Conservation (phyloP, 2,797 vertebrate species). For the Chiroxiphia lanceolata region DNA sequence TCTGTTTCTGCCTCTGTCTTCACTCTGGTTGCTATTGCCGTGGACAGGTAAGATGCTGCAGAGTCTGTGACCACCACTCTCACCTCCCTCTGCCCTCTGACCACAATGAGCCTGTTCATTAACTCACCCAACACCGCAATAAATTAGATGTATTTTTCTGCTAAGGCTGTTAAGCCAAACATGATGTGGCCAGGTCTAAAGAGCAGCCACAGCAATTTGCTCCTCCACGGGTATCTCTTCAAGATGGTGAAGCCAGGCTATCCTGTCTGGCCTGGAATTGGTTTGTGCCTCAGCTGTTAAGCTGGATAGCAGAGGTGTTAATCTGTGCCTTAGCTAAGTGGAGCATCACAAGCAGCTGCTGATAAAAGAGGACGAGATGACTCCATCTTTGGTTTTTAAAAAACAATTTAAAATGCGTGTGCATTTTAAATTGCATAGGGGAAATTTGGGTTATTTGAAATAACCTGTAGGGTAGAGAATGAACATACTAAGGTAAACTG, state of each 20-base stretch:
- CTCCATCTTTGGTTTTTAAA: neutral
- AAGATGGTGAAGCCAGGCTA: neutral
- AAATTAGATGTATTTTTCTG: neutral
- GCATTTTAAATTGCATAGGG: too few species aligned
- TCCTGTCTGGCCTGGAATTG: neutral
- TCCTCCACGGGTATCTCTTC: neutral
- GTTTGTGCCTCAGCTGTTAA: neutral
- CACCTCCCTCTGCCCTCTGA: neutral
- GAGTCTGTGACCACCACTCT: too few species aligned
- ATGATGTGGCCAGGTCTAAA: fast-evolving
- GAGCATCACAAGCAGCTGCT: neutral
- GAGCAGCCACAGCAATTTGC: neutral
- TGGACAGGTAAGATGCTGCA: conserved; percentile 84
- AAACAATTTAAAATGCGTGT: fast-evolving
- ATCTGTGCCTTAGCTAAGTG: neutral
- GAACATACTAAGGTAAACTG: too few species aligned
- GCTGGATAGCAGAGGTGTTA: neutral
- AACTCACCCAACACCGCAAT: neutral
- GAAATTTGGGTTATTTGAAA: too few species aligned
- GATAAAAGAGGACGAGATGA: neutral
- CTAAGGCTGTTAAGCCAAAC: neutral
- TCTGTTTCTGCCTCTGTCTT: conserved; percentile 93
- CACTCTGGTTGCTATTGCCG: conserved; percentile 90
- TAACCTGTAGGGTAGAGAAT: too few species aligned
- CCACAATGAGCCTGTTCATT: fast-evolving